Percentiles rank a stretch among this genome's conserved stretches.
These are phyloP conservation scores for Pherbina coryleti DNA, from an alignment of 2,888 invertebrate species.

Conservation along the genomic window DNA sequence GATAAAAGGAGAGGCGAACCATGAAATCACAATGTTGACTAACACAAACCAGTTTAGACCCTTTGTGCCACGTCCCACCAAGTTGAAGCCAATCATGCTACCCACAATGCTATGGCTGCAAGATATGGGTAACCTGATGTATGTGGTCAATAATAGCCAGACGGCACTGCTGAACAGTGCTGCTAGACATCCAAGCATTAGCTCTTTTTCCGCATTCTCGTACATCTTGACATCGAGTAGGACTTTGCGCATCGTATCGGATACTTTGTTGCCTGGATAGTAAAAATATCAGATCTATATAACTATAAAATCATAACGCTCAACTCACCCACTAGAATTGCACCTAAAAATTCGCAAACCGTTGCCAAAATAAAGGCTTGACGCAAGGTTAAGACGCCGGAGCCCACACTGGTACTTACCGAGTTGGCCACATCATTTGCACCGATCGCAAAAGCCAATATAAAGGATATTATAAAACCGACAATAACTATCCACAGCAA, in stretches of 20 bases:
- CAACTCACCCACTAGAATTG: constrained; percentile 89
- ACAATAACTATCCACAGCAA: constrained; percentile 85
- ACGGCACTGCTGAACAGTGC: constrained; percentile 91
- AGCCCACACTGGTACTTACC: constrained; percentile 98
- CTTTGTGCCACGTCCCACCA: constrained; percentile 88
- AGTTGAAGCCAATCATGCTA: constrained; percentile 96
- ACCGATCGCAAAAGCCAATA: constrained; percentile 97
- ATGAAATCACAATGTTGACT: constrained; percentile 84
- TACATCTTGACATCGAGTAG: constrained; percentile 91
- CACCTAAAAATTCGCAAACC: constrained; percentile 95
- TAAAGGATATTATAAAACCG: constrained; percentile 94
- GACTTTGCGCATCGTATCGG: constrained; percentile 98
- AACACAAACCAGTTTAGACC: constrained; percentile 89
- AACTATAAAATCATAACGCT: constrained; percentile 6
- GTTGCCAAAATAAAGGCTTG: constrained; percentile 97
- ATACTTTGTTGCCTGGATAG: constrained; percentile 83
- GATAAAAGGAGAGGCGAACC: constrained; percentile 96
- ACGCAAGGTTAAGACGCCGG: constrained; percentile 92
- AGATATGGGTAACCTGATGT: constrained; percentile 96
- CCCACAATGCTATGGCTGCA: constrained; percentile 99
- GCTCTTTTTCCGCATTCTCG: constrained; percentile 82
- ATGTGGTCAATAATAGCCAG: constrained; percentile 96
- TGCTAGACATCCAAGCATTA: constrained; percentile 94
- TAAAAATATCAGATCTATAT: background rate
- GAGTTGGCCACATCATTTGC: constrained; percentile 99